These are phyloP conservation scores for Megalops atlanticus DNA, from an alignment of 2,113 vertebrate genomes.

Conservation along the genomic window DNA sequence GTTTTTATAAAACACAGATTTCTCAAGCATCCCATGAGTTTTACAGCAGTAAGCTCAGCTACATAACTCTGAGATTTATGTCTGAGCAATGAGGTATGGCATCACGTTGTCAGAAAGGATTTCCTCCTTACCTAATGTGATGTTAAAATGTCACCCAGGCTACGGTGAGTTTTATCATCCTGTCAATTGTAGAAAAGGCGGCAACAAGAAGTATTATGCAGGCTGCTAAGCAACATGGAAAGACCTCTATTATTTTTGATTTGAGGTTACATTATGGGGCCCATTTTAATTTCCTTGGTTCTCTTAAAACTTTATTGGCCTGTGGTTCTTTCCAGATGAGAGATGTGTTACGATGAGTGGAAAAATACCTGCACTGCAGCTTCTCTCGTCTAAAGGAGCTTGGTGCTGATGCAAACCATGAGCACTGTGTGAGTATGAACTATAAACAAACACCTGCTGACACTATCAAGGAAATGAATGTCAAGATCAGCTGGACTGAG, in stretches of 20 bases:
- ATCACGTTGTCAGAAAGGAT: background rate
- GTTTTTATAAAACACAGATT: background rate
- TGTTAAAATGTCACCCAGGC: background rate
- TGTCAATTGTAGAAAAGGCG: background rate
- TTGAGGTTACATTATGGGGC: background rate
- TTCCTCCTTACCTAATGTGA: background rate
- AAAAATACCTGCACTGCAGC: background rate
- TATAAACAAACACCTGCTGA: no score
- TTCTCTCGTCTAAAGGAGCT: no score
- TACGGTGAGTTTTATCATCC: background rate
- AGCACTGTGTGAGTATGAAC: no score
- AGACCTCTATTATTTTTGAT: conserved; percentile 18
- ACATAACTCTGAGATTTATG: background rate
- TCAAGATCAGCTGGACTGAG: no score
- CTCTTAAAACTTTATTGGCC: background rate
- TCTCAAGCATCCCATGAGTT: background rate
- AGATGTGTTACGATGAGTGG: background rate
- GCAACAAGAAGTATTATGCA: conserved; percentile 7
- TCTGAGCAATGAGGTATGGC: background rate
- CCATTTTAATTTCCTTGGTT: background rate
- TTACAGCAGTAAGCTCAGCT: background rate
- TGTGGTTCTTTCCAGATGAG: background rate
- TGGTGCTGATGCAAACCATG: no score
- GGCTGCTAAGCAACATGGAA: conserved; percentile 19
- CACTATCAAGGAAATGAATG: no score